A percentile compares a stretch with the other conserved stretches of the same genome.
phyloP scores from a whole-genome alignment of 2,113 vertebrate genomes.

The Phaethon lepturus region DNA sequence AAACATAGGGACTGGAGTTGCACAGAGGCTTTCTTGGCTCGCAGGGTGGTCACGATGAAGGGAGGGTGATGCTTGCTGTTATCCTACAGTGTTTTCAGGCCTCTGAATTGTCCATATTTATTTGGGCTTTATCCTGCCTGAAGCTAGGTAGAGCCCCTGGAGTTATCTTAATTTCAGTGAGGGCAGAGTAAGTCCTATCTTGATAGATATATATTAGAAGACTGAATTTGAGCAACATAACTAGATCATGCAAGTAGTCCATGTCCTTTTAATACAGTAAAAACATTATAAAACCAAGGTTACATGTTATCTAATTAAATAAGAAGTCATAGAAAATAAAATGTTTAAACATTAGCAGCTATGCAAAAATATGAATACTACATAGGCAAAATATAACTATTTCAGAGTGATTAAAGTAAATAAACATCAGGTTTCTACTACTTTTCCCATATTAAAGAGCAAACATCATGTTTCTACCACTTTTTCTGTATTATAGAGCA shows the following conservation, averaged over 20 bases:
- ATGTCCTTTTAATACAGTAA: conserved; percentile 1
- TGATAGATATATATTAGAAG: not conserved
- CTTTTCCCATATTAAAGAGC: not conserved
- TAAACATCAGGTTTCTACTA: not conserved
- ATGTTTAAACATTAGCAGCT: conserved; percentile 51
- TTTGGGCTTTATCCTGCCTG: not conserved
- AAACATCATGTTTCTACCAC: not conserved
- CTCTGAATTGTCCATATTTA: not conserved
- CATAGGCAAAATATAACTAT: not conserved
- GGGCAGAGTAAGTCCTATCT: not conserved
- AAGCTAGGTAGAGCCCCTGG: not conserved
- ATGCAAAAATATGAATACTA: conserved; percentile 37
- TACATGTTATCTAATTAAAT: conserved; percentile 56
- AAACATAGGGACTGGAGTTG: not conserved
- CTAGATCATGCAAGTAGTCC: not conserved
- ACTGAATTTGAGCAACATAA: not conserved
- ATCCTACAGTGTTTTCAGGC: not conserved
- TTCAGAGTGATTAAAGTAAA: not conserved
- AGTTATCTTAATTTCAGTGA: not conserved
- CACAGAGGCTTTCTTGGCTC: not conserved
- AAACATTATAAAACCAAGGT: not conserved
- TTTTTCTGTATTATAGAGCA: not conserved
- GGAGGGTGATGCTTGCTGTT: not conserved
- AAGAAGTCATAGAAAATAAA: not conserved
- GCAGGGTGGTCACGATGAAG: not conserved